A percentile compares a stretch with the other conserved stretches of the same genome.
Evolutionary conservation across 2,888 invertebrate genomes (phyloP).

Genomic region (Macaria notata): DNA sequence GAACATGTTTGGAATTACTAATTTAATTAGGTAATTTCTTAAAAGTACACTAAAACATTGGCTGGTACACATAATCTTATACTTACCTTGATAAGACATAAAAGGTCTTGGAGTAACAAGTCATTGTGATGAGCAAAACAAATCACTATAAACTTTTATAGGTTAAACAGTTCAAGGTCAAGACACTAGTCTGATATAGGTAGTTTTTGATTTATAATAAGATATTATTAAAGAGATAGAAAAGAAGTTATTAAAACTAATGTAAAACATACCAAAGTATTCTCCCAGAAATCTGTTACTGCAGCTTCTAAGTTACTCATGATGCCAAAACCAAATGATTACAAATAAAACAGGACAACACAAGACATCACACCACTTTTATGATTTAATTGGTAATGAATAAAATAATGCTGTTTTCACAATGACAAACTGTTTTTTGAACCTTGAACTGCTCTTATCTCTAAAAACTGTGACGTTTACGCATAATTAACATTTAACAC

Average conservation of each 20-base stretch:
- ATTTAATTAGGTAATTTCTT: no score
- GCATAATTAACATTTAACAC: constrained; percentile 20
- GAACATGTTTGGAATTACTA: no score
- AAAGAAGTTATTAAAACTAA: no score
- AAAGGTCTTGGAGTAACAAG: no score
- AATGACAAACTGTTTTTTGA: constrained; percentile 26
- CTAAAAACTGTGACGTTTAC: constrained; percentile 11
- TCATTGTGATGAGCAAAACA: no score
- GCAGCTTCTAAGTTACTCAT: constrained; percentile 62
- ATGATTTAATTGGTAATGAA: constrained; percentile 1
- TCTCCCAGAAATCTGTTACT: constrained; percentile 49
- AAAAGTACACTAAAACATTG: no score
- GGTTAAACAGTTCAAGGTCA: no score
- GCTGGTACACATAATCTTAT: no score
- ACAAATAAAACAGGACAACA: constrained; percentile 19
- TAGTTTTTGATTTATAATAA: no score
- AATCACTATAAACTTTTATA: no score
- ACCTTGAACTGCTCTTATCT: constrained; percentile 36
- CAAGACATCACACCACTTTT: constrained; percentile 22
- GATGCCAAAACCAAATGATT: constrained; percentile 13
- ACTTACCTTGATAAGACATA: background rate
- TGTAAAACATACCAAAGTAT: constrained; percentile 38
- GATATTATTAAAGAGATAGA: no score
- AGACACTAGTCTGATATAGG: no score
- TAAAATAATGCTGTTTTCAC: constrained; percentile 18